phyloP scores from a whole-genome alignment of 2,113 vertebrate species.

The Dicerorhinus sumatrensis region DNA sequence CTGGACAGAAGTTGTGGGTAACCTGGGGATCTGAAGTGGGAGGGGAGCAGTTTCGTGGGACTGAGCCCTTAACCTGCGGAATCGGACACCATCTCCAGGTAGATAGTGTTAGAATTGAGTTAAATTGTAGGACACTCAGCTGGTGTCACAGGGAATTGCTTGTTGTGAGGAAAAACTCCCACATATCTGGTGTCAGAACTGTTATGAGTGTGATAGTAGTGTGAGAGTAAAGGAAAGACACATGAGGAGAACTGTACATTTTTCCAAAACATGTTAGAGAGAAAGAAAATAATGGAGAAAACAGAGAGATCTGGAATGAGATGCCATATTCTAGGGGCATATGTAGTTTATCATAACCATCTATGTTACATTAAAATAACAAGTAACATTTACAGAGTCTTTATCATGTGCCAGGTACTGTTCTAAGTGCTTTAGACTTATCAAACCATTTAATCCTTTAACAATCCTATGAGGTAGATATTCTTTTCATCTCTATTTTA shows the following conservation, averaged over 20 bases:
- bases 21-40: not conserved
- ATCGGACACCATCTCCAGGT: not conserved
- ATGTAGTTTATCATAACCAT: not conserved
- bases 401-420: not conserved
- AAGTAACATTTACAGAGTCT: not conserved
- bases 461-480: not conserved
- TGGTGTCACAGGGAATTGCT: not conserved
- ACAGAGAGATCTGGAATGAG: not conserved
- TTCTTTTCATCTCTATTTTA: not conserved
- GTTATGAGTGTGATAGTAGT: not conserved
- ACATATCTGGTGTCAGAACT: not conserved
- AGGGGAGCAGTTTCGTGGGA: not conserved
- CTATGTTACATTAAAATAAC: not conserved
- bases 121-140: not conserved
- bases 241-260: not conserved
- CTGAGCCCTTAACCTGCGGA: not conserved
- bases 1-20: not conserved
- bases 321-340: not conserved
- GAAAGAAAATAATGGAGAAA: not conserved
- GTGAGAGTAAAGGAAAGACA: not conserved
- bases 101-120: not conserved
- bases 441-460: not conserved
- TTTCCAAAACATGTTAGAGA: not conserved
- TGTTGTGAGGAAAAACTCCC: not conserved
- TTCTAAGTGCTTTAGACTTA: not conserved